A percentile compares a stretch with the other conserved stretches of the same genome.
Conservation (phyloP, 2,888 invertebrate species). For the Oxyteleia sp. region DNA sequence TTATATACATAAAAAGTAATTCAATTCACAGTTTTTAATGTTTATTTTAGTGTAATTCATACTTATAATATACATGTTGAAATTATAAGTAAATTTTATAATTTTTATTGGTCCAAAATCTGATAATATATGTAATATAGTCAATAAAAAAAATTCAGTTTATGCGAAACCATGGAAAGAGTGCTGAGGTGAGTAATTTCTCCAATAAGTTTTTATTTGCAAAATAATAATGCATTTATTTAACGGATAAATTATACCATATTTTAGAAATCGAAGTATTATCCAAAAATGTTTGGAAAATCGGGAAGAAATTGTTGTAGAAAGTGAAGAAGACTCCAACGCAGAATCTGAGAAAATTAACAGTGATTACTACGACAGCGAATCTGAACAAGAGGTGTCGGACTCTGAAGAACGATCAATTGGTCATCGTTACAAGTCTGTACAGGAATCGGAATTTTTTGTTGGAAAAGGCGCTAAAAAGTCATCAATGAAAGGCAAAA, state of each 20-base stretch:
- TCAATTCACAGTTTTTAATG: too few relatives aligned
- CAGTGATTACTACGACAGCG: background rate
- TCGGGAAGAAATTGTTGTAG: background rate
- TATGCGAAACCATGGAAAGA: background rate
- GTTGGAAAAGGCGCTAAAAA: too few relatives aligned
- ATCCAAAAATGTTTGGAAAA: background rate
- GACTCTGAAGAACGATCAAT: conserved; percentile 7
- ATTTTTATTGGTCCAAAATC: background rate
- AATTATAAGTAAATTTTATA: too few relatives aligned
- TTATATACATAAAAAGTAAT: background rate
- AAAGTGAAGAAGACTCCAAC: conserved; percentile 6
- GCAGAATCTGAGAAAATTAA: conserved; percentile 1
- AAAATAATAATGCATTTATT: background rate
- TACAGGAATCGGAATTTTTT: too few relatives aligned
- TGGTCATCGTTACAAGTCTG: background rate
- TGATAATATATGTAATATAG: background rate
- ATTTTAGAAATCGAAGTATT: conserved; percentile 6
- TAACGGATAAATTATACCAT: too few relatives aligned
- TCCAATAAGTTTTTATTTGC: background rate
- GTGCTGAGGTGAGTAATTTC: background rate
- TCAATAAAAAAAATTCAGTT: background rate
- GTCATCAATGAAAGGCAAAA: too few relatives aligned
- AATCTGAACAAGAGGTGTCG: conserved; percentile 12
- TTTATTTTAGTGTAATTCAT: background rate
- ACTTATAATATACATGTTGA: background rate